Evolutionary conservation across 2,797 vertebrate genomes (phyloP).

Genomic region (Artibeus jamaicensis): DNA sequence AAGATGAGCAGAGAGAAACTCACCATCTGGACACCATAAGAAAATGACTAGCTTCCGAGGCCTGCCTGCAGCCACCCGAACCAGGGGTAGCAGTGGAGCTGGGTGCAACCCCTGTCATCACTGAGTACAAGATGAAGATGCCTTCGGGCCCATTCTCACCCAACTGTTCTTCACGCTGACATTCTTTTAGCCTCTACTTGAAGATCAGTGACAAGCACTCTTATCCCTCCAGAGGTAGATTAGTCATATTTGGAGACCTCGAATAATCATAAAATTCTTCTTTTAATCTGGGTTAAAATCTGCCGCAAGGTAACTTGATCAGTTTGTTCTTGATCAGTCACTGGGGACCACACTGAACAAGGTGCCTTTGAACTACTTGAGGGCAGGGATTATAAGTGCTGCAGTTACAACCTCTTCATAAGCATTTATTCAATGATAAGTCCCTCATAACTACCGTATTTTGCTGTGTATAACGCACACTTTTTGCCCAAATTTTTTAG

Average conservation of each 20-base stretch:
- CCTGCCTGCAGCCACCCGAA: conserved; percentile 2
- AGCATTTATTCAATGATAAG: not conserved
- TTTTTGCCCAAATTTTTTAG: no score
- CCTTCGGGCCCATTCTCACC: not conserved
- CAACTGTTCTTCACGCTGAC: not conserved
- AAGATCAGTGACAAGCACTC: not conserved
- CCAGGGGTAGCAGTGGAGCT: not conserved
- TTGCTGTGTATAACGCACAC: no score
- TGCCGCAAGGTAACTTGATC: not conserved
- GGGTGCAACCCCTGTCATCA: not conserved
- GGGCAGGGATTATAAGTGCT: not conserved
- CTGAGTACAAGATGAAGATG: not conserved
- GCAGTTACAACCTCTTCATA: not conserved
- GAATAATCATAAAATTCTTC: not conserved
- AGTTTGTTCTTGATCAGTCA: not conserved
- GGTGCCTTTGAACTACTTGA: not conserved
- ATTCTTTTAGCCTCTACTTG: not conserved
- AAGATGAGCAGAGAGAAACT: conserved; percentile 19
- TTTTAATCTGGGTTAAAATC: not conserved
- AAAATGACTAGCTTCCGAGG: conserved; percentile 29
- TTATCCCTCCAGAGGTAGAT: not conserved
- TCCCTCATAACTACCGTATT: not conserved
- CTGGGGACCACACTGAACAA: not conserved
- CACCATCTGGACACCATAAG: conserved; percentile 50
- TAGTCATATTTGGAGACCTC: not conserved